Base-by-base conservation (phyloP, 2,113 vertebrate genomes). In the Phylloscopus trochiloides region DNA sequence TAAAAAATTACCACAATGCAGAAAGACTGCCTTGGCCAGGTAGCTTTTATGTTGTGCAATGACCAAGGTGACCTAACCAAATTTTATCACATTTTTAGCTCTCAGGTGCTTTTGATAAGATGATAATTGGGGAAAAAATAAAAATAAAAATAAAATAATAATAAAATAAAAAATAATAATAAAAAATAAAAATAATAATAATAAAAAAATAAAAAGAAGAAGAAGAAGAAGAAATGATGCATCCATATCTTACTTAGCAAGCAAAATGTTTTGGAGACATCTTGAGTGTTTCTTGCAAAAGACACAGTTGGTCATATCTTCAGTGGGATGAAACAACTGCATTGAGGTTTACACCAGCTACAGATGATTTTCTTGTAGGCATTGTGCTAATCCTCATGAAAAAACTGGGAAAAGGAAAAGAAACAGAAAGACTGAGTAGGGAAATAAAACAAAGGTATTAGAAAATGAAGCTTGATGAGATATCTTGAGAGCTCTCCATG, bases 361-460 rank as follows among this genome's bases (percentile, higher is more conserved):
- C 13, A n/a, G 43, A 74, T 77, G 3, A 72, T 86, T 92, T 89
- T 48, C 59, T 91, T 80, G 76, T 34, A 57, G 63, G 45, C 50
- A 32, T 14, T 28, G 19, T 38, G 32, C 32, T 96, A 74, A 95
- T 78, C 25, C 2, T 42, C 16, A 6, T 7, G 68, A 67, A 51
- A 38, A 78, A 92, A 59, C 5, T 54, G 25, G 40, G 31, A 25
- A 88, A 67, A 26, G 47, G 68, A 91, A 84, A 91, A 86, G 38
- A 76, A 87, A n/a, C 1, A 11, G 45, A 92, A 91, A 68, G 55
- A 21, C 32, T 70, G 38, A 36, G 72, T 42, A 77, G 83, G 63
- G 85, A 86, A 94, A 80, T 95, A 82, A 71, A 93, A 40, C 55
- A 86, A 86, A 95, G 83, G 68, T 86, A 68, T 59, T 74, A 70